Conservation (phyloP, 2,113 vertebrate species). For the Ranitomeya variabilis region DNA sequence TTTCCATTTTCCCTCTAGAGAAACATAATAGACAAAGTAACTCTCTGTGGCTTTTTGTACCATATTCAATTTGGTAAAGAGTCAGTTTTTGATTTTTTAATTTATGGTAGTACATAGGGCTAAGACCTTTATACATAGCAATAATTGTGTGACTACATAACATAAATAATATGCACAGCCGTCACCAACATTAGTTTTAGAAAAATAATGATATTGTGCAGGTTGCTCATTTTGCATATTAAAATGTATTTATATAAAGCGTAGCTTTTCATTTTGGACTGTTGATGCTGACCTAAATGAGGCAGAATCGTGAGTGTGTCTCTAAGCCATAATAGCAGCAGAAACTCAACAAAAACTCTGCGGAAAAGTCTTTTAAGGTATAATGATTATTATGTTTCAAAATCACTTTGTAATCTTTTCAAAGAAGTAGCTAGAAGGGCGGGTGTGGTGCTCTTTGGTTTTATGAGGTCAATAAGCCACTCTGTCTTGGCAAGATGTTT, state of each 20-base stretch:
- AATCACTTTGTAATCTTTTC: background rate
- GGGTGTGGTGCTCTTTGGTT: too few species aligned
- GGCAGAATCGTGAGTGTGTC: background rate
- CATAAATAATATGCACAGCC: background rate
- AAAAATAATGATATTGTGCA: background rate
- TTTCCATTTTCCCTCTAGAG: slow-evolving; percentile 51
- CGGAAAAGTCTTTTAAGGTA: background rate
- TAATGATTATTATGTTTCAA: background rate
- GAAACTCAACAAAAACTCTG: background rate
- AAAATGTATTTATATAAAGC: background rate
- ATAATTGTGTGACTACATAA: background rate
- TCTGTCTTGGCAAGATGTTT: background rate
- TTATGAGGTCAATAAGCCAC: background rate
- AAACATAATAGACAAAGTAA: slow-evolving; percentile 53
- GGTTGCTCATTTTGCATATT: background rate
- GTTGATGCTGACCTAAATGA: background rate
- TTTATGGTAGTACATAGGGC: slow-evolving; percentile 37
- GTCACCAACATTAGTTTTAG: background rate
- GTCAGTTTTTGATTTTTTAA: slow-evolving; percentile 51
- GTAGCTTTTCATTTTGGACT: background rate
- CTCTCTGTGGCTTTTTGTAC: slow-evolving; percentile 54
- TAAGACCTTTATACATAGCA: slow-evolving; percentile 19
- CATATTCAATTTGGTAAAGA: slow-evolving; percentile 41
- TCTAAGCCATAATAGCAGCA: background rate
- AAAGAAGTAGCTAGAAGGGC: too few species aligned